Evolutionary conservation across 2,113 vertebrate species (phyloP).

Genomic region (Bucco capensis): DNA sequence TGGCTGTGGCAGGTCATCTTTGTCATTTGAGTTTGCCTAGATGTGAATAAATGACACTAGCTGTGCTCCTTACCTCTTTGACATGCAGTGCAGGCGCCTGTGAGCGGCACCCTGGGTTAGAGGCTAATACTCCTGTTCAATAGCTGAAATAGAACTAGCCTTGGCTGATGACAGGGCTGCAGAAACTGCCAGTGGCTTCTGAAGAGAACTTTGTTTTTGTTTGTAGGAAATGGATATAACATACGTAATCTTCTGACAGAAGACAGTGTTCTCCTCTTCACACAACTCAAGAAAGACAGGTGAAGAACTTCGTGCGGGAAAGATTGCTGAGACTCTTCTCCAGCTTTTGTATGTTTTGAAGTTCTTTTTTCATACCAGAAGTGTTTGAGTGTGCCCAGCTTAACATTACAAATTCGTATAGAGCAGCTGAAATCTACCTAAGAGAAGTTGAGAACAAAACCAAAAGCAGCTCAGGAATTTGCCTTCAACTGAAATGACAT

Average conservation of each 20-base stretch:
- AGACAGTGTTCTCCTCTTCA: conserved; percentile 75
- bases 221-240: conserved; percentile 77
- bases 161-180: background rate
- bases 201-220: conserved; percentile 3
- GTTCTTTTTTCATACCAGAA: background rate
- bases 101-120: background rate
- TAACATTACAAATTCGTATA: background rate
- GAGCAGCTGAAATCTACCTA: background rate
- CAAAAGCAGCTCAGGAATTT: background rate
- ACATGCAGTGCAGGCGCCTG: background rate
- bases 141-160: background rate
- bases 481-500: background rate
- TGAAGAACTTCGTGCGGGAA: background rate
- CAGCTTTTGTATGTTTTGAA: background rate
- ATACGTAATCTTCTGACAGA: conserved; percentile 73
- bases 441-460: background rate
- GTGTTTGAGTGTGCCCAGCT: background rate
- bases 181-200: background rate
- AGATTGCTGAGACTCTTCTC: background rate
- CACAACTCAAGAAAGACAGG: conserved; percentile 71
- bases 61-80: background rate
- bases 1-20: background rate
- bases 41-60: background rate
- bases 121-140: background rate
- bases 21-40: background rate